Evolutionary conservation across 2,888 invertebrate genomes (phyloP), one percentile per base, ranked within the genome.

Genomic region (Yponomeuta sedellus): DNA sequence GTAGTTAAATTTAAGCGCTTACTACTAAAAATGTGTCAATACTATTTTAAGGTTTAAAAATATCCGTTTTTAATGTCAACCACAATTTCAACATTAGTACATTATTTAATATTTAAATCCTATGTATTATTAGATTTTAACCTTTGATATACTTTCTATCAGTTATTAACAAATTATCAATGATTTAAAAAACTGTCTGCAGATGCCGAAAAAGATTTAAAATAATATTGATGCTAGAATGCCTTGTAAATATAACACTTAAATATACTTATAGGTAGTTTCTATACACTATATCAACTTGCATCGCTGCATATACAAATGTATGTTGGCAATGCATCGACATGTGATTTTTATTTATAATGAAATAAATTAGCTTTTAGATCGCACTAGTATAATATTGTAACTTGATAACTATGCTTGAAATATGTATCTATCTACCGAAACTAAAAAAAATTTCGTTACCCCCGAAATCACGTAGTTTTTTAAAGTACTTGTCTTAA

Each of bases 281-380:
- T 52, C 44, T 52, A 52, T 16, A 52, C 44, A 16, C 44, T 52
- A 52, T 52, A 52, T 52, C 44, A 52, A 52, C 16, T 52, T 52
- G 44, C 44, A 16, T 52, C 16, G 44, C 44, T 16, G 22, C 59
- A 59, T 20, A 59, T 59, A 19, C 20, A 52, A 52, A 52, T 16
- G 44, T 52, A 20, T 11, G 59, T 22, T 22, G 20, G 59, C 20
- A 59, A 59, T 59, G 59, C 20, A 20, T 20, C 11, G 22, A 59
- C 22, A 19, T 59, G 61, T 61, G 61, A 61, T 61, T 61, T 22
- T 28, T 61, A 61, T 61, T 61, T 61, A 61, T 61, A 52, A 52
- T 16, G 44, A 52, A 52, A 52, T 12, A 6, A 28, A 34, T 61
- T 61, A 61, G 61, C 61, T 61, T 61, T 61, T 61, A 61, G 61